Evolutionary conservation across 2,113 vertebrate species (phyloP), one percentile per base, ranked within the genome.

Genomic region (Pundamilia nyererei): DNA sequence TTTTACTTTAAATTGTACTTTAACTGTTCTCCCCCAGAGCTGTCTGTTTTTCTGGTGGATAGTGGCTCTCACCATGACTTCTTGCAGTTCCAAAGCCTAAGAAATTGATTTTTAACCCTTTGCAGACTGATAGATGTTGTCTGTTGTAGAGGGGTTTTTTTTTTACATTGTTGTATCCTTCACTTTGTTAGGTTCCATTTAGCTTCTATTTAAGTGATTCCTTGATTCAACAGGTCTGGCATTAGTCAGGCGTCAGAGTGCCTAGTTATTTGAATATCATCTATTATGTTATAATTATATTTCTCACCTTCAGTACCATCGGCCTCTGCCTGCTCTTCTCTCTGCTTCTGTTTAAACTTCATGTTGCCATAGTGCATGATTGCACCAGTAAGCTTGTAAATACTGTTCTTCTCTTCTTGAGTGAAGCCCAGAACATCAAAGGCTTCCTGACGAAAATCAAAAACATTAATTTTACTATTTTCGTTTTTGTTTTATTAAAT

Each of bases 361-460:
- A 98, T 97, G 93, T 98, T 98, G 2, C 97, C 97, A 1, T 96
- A 94, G 83, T 98, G 98, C 97, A 98, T 98, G 89, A 98, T 97
- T 93, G 97, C 97, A 2, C 98, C 98, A 0, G 93, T 97, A 84
- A 98, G 83, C 93, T 98, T 98, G 93, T 98, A 98, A 49, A 97
- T 92, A 2, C 97, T 93, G 1, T 95, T 96, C 84, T 98, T 97
- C 90, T 98, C 97, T 26, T 98, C 97, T 49, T 91, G 62, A 24
- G 96, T 97, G 91, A 98, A 98, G 77, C 97, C 96, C 89, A 98
- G 85, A 15, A 91, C 96, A 7, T 98, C 97, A 87, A 96, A 96
- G 2, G 95, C 96, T 7, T 94, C 89, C 95, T 96, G 80, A 29
- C 2, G 0, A 17, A 42, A 21, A 84, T 75, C 8, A 42, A 33